Evolutionary conservation across 2,888 invertebrate species (phyloP).

Genomic region (Argyresthia albistria): DNA sequence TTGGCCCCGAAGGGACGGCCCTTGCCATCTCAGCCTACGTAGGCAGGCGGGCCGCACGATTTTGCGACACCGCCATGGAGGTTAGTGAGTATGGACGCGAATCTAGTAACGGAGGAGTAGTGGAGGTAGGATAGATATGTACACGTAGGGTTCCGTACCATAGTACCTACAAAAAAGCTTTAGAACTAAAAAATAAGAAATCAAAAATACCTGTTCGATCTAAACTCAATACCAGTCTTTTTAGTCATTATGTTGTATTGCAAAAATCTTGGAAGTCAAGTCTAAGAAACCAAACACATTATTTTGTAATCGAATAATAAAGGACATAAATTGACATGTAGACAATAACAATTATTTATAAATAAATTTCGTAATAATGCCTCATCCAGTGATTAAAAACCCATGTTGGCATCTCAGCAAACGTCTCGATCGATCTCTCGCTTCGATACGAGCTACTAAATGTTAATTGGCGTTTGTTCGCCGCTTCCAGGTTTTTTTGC

Average conservation of each 20-base stretch:
- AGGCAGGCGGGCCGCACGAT: background rate
- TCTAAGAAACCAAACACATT: no score
- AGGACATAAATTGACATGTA: no score
- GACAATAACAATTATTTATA: no score
- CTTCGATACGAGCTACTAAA: conserved; percentile 9
- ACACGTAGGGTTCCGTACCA: no score
- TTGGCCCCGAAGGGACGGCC: conserved; percentile 14
- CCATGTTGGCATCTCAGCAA: background rate
- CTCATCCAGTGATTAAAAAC: background rate
- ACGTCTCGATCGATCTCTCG: conserved; percentile 1
- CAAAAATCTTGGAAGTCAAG: no score
- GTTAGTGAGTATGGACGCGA: background rate
- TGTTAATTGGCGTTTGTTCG: conserved; percentile 11
- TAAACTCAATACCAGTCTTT: no score
- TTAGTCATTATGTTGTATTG: no score
- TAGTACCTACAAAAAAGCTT: no score
- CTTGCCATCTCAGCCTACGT: conserved; percentile 10
- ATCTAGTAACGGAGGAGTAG: background rate
- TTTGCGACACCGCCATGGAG: background rate
- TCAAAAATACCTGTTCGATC: no score
- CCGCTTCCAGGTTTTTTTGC: conserved; percentile 5
- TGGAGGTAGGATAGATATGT: no score
- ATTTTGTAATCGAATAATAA: no score
- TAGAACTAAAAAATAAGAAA: no score
- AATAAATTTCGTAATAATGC: background rate